Conservation (phyloP, 2,888 invertebrate species). For the Drosophila macrospina region DNA sequence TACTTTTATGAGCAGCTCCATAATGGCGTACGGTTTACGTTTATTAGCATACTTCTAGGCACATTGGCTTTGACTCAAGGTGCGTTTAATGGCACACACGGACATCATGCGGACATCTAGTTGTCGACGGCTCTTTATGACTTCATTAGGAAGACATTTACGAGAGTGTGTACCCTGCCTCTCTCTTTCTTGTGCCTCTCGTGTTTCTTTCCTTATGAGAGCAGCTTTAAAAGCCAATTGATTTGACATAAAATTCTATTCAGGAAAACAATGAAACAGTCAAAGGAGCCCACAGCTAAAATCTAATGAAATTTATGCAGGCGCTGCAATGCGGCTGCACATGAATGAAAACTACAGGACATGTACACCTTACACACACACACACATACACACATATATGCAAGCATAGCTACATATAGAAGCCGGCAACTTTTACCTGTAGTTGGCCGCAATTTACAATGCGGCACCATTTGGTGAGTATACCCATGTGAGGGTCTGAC, state of each 20-base stretch:
- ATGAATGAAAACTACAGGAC: constrained; percentile 62
- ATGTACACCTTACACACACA: constrained; percentile 38
- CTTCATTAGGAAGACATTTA: constrained; percentile 72
- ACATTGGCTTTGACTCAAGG: constrained; percentile 54
- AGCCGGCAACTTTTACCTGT: constrained; percentile 71
- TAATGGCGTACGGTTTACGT: constrained; percentile 70
- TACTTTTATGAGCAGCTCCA: constrained; percentile 65
- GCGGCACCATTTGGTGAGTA: constrained; percentile 42
- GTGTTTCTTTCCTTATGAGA: constrained; percentile 26
- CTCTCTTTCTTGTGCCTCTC: not conserved
- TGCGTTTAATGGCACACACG: constrained; percentile 53
- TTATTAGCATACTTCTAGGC: constrained; percentile 76
- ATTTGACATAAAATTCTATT: constrained; percentile 63
- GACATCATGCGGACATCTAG: constrained; percentile 56
- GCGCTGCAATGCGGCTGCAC: constrained; percentile 76
- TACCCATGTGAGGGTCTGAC: constrained; percentile 44
- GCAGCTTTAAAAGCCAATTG: constrained; percentile 67
- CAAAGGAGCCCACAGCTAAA: constrained; percentile 63
- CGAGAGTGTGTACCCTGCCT: constrained; percentile 36
- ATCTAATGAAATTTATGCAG: constrained; percentile 80
- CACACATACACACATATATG: constrained; percentile 9
- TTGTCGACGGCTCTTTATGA: constrained; percentile 71
- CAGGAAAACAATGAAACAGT: constrained; percentile 46
- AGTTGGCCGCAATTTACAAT: constrained; percentile 65
- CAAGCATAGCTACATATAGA: no score